phyloP scores from a whole-genome alignment of 2,113 vertebrate species.

The Ophthalmolycus amberensis region DNA sequence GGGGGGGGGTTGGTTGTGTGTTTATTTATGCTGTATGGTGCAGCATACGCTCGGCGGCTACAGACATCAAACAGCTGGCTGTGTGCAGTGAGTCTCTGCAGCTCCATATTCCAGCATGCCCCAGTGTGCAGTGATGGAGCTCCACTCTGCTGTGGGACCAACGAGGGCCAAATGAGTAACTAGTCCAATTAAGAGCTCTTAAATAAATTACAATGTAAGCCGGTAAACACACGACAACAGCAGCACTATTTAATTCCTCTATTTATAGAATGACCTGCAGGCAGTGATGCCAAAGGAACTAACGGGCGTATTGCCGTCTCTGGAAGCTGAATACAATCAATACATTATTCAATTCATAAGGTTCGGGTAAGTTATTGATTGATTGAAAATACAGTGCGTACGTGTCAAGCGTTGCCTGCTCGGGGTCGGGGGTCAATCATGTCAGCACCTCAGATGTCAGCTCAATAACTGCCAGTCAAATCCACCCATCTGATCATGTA shows the following conservation, averaged over 20 bases:
- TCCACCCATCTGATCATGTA: conserved; percentile 33
- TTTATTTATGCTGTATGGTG: conserved; percentile 72
- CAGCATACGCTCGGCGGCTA: conserved; percentile 58
- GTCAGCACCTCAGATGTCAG: conserved; percentile 40
- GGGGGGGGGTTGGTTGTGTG: conserved; percentile 68
- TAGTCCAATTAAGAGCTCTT: conserved; percentile 81
- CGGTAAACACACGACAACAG: conserved; percentile 71
- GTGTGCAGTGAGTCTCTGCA: conserved; percentile 69
- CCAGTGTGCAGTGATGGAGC: conserved; percentile 69
- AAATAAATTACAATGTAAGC: conserved; percentile 79
- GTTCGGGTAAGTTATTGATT: conserved; percentile 54
- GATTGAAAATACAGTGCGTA: conserved; percentile 34
- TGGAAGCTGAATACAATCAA: conserved; percentile 49
- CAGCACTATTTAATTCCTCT: conserved; percentile 63
- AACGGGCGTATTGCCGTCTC: conserved; percentile 19
- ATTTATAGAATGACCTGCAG: conserved; percentile 65
- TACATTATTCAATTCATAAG: conserved; percentile 54
- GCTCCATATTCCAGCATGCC: conserved; percentile 68
- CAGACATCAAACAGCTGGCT: conserved; percentile 79
- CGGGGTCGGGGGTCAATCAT: conserved; percentile 35
- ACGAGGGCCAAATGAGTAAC: conserved; percentile 77
- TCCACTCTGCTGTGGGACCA: conserved; percentile 71
- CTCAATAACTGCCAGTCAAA: conserved; percentile 62
- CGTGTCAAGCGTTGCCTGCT: conserved; percentile 14
- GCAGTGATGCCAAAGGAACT: conserved; percentile 33